These are phyloP conservation scores for Myoxocephalus aenaeus DNA, from an alignment of 2,797 vertebrate genomes.

Conservation along the genomic window DNA sequence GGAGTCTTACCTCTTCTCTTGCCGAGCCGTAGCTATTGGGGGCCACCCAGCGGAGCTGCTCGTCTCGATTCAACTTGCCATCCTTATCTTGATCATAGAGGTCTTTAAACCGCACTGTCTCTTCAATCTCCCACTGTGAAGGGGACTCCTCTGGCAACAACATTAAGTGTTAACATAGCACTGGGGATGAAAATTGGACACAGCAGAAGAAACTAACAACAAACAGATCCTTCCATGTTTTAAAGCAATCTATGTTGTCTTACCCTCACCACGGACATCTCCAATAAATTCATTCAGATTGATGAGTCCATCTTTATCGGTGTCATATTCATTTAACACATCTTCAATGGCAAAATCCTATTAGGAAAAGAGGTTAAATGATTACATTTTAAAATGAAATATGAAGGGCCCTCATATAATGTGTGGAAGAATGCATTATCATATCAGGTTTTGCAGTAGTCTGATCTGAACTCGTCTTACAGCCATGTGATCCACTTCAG, in stretches of 20 bases:
- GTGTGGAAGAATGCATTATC: neutral
- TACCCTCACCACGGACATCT: constrained; percentile 91
- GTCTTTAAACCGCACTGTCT: constrained; percentile 93
- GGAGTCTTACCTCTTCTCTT: constrained; percentile 89
- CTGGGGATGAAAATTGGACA: neutral
- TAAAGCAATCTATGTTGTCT: constrained; percentile 49
- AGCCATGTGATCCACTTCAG: constrained; percentile 95
- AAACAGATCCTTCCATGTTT: neutral
- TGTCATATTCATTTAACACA: constrained; percentile 93
- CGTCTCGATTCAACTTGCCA: constrained; percentile 88
- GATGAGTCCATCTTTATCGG: constrained; percentile 91
- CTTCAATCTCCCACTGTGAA: constrained; percentile 95
- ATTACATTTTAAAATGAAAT: neutral
- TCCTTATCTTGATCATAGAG: constrained; percentile 94
- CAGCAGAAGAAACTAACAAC: neutral
- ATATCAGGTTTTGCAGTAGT: constrained; percentile 24
- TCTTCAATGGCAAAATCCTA: constrained; percentile 95
- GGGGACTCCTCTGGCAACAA: constrained; percentile 81
- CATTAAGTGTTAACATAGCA: neutral
- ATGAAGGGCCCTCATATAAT: neutral
- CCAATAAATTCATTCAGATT: constrained; percentile 94
- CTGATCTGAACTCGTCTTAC: constrained; percentile 78
- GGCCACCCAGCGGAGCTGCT: constrained; percentile 94
- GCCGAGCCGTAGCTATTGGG: constrained; percentile 96
- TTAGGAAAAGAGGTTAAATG: neutral